phyloP scores from a whole-genome alignment of 2,888 invertebrate species.

The Lypha dubia region DNA sequence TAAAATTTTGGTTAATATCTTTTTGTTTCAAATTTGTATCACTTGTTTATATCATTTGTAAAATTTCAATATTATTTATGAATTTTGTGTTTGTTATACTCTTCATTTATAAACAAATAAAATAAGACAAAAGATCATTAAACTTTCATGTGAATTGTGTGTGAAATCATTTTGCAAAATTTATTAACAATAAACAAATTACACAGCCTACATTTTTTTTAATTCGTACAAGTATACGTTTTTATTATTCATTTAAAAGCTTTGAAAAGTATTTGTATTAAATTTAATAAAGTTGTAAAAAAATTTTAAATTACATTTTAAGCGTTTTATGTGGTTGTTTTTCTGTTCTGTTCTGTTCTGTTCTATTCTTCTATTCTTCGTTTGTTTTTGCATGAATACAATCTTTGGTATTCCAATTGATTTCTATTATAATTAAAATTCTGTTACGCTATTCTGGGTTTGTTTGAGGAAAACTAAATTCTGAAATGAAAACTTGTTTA shows the following conservation, averaged over 20 bases:
- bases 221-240: too few relatives aligned
- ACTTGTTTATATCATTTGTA: not conserved
- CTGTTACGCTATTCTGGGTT: constrained; percentile 1
- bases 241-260: not conserved
- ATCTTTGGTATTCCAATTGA: constrained; percentile 13
- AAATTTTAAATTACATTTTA: constrained; percentile 6
- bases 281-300: not conserved
- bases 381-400: not conserved
- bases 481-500: not conserved
- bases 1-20: too few relatives aligned
- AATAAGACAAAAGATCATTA: constrained; percentile 12
- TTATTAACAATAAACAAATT: not conserved
- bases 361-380: not conserved
- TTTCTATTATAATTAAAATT: constrained; percentile 11
- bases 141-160: not conserved
- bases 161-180: not conserved
- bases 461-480: not conserved
- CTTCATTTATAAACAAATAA: not conserved
- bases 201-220: not conserved
- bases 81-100: not conserved
- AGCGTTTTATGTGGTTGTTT: not conserved
- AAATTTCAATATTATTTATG: not conserved
- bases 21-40: too few relatives aligned
- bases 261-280: not conserved
- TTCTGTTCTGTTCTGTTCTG: not conserved